Conservation (phyloP, 2,888 invertebrate species). For the Eurois occulta region DNA sequence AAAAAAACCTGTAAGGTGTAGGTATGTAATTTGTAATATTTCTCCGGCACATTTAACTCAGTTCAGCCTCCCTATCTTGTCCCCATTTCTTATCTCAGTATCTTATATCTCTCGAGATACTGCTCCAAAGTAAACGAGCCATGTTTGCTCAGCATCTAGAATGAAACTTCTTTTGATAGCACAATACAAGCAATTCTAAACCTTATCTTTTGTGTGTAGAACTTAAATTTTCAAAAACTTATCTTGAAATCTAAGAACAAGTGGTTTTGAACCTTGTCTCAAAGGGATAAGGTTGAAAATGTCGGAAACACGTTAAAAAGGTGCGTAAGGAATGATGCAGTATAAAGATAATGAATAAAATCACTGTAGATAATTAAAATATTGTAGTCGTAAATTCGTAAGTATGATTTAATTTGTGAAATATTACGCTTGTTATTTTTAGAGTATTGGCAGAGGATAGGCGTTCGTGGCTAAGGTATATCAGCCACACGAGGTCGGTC, state of each 20-base stretch:
- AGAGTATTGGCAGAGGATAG: neutral
- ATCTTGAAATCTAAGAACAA: accelerated
- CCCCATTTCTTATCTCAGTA: constrained; percentile 68
- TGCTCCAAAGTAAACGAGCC: constrained; percentile 61
- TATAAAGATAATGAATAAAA: constrained; percentile 51
- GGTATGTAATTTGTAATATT: constrained; percentile 16
- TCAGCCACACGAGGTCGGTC: neutral
- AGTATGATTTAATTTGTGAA: constrained; percentile 9
- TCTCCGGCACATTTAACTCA: constrained; percentile 10
- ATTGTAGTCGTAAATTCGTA: constrained; percentile 9
- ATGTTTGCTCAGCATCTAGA: constrained; percentile 61
- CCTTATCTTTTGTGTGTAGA: neutral
- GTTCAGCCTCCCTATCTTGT: constrained; percentile 58
- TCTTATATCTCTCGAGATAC: constrained; percentile 67
- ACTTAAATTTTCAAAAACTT: neutral
- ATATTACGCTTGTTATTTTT: neutral
- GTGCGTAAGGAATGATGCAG: constrained; percentile 22
- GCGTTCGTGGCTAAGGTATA: neutral
- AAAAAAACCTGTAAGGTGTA: neutral
- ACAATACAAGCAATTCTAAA: constrained; percentile 5
- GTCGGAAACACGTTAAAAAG: neutral
- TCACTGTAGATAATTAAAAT: constrained; percentile 50
- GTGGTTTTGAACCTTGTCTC: neutral
- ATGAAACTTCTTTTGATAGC: constrained; percentile 37
- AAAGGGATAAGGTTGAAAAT: neutral